Evolutionary conservation across 1,140 invertebrate species (phyloP), one percentile per base, ranked within the genome.

Genomic region (Zaprionus taronus): DNA sequence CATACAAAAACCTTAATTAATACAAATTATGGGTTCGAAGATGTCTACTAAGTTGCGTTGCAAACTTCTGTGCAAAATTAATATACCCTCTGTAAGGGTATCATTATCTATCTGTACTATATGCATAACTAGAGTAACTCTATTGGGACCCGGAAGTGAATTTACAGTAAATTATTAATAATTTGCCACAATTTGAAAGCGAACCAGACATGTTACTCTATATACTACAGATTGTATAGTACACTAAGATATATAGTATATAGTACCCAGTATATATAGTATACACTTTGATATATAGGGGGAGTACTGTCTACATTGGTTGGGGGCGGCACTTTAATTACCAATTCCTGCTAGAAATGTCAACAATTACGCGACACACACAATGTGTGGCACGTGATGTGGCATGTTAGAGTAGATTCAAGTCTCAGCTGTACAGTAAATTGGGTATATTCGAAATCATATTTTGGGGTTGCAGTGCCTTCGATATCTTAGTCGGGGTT

Each of bases 301-400:
- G 63, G 9, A 22, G 47, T 22, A 12, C 20, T 51, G 12, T 51
- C 4, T 14, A 51, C 1, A 24, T 20, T 28, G n/a, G n/a, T n/a
- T n/a, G 53, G 15, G 53, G 53, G 53, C 20, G 26, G n/a, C 15
- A 66, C 67, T 71, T 71, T 65, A 71, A 65, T 65, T 47, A 70
- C 67, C 24, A 65, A 41, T 47, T 53, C 24, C 17, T 34, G 38
- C 7, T 31, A 12, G 24, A 20, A 67, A 53, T 60, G 67, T 68
- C 26, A 62, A 56, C 47, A 24, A 51, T 51, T 51, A 24, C 20
- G 31, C 31, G 31, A 34, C 31, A 34, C 31, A 11, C 31, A 34
- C 24, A 26, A 5, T 26, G 9, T 34, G 31, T 34, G 47, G 47
- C 47, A 51, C 47, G 47, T 51, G 47, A 51, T 51, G 47, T 51